Evolutionary conservation across 2,113 vertebrate species (phyloP), one percentile per base, ranked within the genome.

Genomic region (Origma solitaria): DNA sequence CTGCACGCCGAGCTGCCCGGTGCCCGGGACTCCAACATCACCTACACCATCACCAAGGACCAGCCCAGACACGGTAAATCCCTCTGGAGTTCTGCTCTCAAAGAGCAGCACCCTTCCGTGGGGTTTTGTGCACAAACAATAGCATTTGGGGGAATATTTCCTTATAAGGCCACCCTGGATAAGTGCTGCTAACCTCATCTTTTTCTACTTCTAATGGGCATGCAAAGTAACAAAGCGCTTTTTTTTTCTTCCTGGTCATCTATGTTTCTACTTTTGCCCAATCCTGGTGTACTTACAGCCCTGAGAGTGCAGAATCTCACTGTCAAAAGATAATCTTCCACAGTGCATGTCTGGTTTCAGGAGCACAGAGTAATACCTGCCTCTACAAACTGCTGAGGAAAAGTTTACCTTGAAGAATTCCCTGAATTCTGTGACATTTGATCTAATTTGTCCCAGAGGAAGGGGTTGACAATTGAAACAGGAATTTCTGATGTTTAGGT

Each of bases 1-100:
- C 97, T 99, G 90, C 97, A 96, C 22, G 97, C 98, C 0, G 71
- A 98, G 88, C 97, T 98, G 44, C 97, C 97, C 1, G 98, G 98
- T 11, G 94, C 97, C 91, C 86, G 60, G 5, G 96, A 98, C 19
- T 98, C 98, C 0, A 97, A 98, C 75, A 98, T 99, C 57, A 82
- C 98, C 91, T 99, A 99, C 97, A 98, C 94, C 88, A 98, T 99
- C 90, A 65, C 82, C 14, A 84, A 95, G 9, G 98, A 97, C 15
- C 94, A 91, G 44, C 99, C 99, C 28, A 97, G 93, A 75, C 98
- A 99, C 17, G 99, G 99, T 99, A 98, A 96, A 53, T 8, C 60
- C 9, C 82, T 80, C 33, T 54, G 50, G 7, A n/a, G 38, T 37
- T 54, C 21, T 53, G 9, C 45, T 56, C 22, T 9, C 56, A 10